A percentile compares a stretch with the other conserved stretches of the same genome.
Evolutionary conservation across 2,797 vertebrate species (phyloP).

Genomic region (Sebastes variabilis): DNA sequence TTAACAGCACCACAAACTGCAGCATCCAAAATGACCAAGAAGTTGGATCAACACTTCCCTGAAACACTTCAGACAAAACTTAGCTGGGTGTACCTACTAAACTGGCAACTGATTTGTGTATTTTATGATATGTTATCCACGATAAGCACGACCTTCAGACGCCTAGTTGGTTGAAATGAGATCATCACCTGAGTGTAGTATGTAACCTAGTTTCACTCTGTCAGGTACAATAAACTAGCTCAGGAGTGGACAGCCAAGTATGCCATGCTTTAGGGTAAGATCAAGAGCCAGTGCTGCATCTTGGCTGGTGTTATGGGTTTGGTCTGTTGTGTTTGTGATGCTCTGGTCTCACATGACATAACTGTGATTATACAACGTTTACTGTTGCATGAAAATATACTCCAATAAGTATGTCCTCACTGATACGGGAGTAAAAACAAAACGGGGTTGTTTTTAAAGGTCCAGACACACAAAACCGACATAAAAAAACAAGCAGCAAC

Average conservation of each 20-base stretch:
- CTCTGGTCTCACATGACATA: slow-evolving; percentile 36
- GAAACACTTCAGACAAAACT: no score
- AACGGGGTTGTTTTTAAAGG: no score
- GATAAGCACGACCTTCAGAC: not conserved
- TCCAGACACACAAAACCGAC: no score
- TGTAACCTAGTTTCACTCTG: slow-evolving; percentile 73
- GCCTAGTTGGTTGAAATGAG: not conserved
- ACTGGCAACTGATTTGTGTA: not conserved
- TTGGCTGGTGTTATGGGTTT: slow-evolving; percentile 56
- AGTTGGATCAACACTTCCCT: not conserved
- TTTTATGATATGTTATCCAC: not conserved
- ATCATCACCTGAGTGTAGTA: not conserved
- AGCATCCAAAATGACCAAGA: not conserved
- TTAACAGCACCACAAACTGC: not conserved
- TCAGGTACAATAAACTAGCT: slow-evolving; percentile 99
- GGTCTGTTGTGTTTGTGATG: slow-evolving; percentile 43
- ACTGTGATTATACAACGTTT: slow-evolving; percentile 1
- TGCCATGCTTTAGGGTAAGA: slow-evolving; percentile 98
- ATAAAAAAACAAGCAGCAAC: no score
- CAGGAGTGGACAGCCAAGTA: slow-evolving; percentile 99
- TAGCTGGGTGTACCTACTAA: not conserved
- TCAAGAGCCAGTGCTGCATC: slow-evolving; percentile 67
- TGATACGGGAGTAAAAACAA: not conserved
- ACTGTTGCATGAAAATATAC: not conserved
- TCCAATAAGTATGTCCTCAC: not conserved